phyloP scores from a whole-genome alignment of 2,113 vertebrate genomes.

The Gracilinanus agilis region DNA sequence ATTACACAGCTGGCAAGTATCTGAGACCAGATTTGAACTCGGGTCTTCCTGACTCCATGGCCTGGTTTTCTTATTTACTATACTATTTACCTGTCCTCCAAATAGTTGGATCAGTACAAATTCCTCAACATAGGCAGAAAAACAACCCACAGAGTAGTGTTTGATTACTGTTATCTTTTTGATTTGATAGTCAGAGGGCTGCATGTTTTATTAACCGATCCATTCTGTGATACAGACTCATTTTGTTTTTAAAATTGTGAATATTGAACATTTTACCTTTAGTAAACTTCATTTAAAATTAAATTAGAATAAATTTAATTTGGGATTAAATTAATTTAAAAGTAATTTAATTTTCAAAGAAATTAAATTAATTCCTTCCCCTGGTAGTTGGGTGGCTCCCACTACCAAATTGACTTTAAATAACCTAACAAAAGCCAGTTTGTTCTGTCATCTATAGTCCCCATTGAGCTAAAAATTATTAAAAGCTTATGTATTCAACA shows the following conservation, averaged over 20 bases:
- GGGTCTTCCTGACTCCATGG: too few species aligned
- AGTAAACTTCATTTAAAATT: slow-evolving; percentile 28
- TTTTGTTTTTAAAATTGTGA: slow-evolving; percentile 41
- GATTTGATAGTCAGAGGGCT: not conserved
- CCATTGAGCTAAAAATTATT: slow-evolving; percentile 32
- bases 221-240: not conserved
- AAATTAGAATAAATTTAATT: not conserved
- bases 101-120: not conserved
- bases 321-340: slow-evolving; percentile 25
- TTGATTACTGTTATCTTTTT: not conserved
- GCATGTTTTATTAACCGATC: not conserved
- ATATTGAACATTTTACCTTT: not conserved
- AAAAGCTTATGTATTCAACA: not conserved
- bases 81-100: too few species aligned
- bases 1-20: too few species aligned
- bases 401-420: slow-evolving; percentile 2
- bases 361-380: not conserved
- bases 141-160: not conserved
- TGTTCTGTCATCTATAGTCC: not conserved
- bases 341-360: slow-evolving; percentile 34
- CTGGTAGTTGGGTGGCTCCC: not conserved
- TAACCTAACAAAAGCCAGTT: slow-evolving; percentile 19
- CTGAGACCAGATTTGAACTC: too few species aligned
- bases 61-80: too few species aligned
- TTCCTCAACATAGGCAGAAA: not conserved